These are phyloP conservation scores for Oenanthe oenanthe DNA, from an alignment of 2,113 vertebrate genomes.

Conservation along the genomic window DNA sequence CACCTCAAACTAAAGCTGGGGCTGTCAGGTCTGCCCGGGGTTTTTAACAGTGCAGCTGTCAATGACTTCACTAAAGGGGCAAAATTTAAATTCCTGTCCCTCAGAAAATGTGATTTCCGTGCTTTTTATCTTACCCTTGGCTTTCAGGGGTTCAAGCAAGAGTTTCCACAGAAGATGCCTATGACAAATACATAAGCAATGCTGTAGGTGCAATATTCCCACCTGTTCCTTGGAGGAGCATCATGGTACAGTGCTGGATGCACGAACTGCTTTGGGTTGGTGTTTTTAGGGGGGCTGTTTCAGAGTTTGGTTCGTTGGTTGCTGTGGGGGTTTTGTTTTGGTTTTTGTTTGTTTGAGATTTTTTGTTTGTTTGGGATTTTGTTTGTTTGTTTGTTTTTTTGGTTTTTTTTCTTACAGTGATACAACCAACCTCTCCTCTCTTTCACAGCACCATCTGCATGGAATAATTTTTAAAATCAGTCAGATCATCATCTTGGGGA, in stretches of 20 bases:
- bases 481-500: not conserved
- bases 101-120: not conserved
- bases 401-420: not conserved
- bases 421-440: not conserved
- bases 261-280: not conserved
- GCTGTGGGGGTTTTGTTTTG: not conserved
- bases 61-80: slow-evolving; percentile 28
- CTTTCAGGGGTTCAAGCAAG: not conserved
- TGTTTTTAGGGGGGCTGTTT: not conserved
- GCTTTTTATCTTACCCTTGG: not conserved
- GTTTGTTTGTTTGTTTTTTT: not conserved
- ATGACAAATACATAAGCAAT: not conserved
- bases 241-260: not conserved
- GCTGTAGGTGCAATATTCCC: not conserved
- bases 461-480: not conserved
- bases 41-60: slow-evolving; percentile 18
- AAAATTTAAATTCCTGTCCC: not conserved
- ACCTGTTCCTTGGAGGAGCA: not conserved
- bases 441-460: not conserved
- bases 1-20: slow-evolving; percentile 32
- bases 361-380: not conserved
- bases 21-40: not conserved
- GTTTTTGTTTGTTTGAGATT: not conserved
- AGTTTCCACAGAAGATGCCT: not conserved
- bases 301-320: not conserved